Percentiles rank a stretch among this genome's conserved stretches.
phyloP scores from a whole-genome alignment of 1,140 invertebrate genomes.

The Pseudomyrmex cubaensis region DNA sequence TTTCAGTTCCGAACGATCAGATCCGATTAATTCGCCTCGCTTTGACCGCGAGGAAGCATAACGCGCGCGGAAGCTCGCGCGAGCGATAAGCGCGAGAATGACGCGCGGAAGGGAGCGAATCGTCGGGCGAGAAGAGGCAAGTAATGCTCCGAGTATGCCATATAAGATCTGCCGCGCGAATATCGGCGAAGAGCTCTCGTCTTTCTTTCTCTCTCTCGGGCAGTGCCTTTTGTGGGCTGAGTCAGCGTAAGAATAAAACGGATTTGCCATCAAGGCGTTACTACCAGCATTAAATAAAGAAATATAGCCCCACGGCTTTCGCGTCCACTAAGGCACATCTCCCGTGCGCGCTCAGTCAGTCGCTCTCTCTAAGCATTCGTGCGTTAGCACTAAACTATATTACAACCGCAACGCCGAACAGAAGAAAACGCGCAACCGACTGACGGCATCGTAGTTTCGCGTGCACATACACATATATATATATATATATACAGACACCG shows the following conservation, averaged over 20 bases:
- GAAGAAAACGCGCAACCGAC: slow-evolving; percentile 41
- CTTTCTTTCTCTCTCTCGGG: too few species aligned
- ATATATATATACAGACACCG: slow-evolving; percentile 21
- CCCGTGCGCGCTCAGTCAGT: slow-evolving; percentile 39
- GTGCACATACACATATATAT: too few species aligned
- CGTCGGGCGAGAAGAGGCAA: slow-evolving; percentile 12
- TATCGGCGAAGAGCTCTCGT: not conserved
- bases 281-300: slow-evolving; percentile 81
- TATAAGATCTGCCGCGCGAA: slow-evolving; percentile 48
- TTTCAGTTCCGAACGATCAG: too few species aligned
- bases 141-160: slow-evolving; percentile 22
- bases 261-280: slow-evolving; percentile 78
- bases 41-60: not conserved
- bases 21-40: too few species aligned
- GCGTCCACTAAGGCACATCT: slow-evolving; percentile 69
- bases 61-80: not conserved
- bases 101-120: slow-evolving; percentile 38
- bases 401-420: slow-evolving; percentile 75
- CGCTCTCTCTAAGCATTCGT: slow-evolving; percentile 74
- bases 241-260: slow-evolving; percentile 81
- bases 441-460: slow-evolving; percentile 39
- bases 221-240: slow-evolving; percentile 73
- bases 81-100: slow-evolving; percentile 20
- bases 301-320: slow-evolving; percentile 78
- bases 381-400: slow-evolving; percentile 80